A percentile compares a stretch with the other conserved stretches of the same genome.
Evolutionary conservation across 2,797 vertebrate species (phyloP).

Genomic region (Myotis vivesi): DNA sequence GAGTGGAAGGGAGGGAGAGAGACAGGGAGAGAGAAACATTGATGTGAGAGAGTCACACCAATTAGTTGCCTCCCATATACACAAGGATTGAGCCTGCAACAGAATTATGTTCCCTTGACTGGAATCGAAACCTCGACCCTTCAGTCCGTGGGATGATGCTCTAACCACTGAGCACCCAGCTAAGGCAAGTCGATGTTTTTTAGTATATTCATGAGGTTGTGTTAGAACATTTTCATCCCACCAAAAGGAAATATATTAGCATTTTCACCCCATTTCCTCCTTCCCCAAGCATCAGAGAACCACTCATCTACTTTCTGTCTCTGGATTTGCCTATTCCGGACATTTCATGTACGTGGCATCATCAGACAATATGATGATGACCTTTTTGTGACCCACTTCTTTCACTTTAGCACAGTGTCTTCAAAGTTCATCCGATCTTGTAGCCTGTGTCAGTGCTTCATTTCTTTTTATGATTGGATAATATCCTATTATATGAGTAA

Average conservation of each 20-base stretch:
- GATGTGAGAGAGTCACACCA: too few species aligned
- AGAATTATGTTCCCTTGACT: too few species aligned
- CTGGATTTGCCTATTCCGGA: not conserved
- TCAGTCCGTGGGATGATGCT: too few species aligned
- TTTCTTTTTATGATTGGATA: not conserved
- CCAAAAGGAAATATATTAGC: not conserved
- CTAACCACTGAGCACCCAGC: too few species aligned
- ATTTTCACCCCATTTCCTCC: not conserved
- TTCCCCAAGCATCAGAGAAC: not conserved
- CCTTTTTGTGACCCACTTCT: not conserved
- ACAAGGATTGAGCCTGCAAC: too few species aligned
- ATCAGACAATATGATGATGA: not conserved
- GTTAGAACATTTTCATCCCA: not conserved
- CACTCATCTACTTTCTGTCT: not conserved
- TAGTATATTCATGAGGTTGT: not conserved
- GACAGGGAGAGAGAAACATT: too few species aligned
- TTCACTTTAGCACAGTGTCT: not conserved
- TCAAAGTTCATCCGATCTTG: not conserved
- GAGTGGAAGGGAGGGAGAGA: too few species aligned
- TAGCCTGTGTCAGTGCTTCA: not conserved
- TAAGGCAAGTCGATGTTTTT: too few species aligned
- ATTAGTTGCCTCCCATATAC: too few species aligned
- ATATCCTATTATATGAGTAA: not conserved
- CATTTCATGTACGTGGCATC: not conserved
- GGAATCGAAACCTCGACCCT: too few species aligned